These are phyloP conservation scores for Megalops atlanticus DNA, from an alignment of 2,113 vertebrate genomes.

Conservation along the genomic window DNA sequence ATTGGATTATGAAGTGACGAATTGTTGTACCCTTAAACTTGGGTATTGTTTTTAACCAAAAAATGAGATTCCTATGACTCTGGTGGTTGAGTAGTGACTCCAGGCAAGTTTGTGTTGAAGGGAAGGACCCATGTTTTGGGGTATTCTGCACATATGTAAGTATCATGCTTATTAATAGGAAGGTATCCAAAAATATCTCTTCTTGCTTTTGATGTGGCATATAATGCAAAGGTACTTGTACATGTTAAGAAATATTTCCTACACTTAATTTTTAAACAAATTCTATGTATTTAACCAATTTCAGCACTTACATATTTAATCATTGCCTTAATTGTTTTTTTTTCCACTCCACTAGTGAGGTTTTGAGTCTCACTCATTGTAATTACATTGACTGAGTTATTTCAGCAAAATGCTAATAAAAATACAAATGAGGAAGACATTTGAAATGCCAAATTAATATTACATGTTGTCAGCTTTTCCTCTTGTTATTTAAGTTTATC, in stretches of 20 bases:
- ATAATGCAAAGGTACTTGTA: not conserved
- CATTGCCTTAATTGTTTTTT: constrained; percentile 9
- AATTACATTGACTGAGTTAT: not conserved
- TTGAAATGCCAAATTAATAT: not conserved
- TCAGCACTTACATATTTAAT: constrained; percentile 13
- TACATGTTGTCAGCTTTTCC: not conserved
- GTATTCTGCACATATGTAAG: not conserved
- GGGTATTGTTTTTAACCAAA: constrained; percentile 28
- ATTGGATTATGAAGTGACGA: constrained; percentile 8
- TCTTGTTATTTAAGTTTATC: not conserved
- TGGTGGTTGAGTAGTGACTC: constrained; percentile 14
- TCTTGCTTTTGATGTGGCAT: not conserved
- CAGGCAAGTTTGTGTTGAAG: constrained; percentile 5
- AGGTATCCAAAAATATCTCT: not conserved
- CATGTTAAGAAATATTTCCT: not conserved
- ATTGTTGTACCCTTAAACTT: constrained; percentile 4
- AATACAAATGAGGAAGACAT: not conserved
- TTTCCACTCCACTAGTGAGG: not conserved
- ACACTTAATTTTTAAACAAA: not conserved
- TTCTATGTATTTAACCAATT: not conserved
- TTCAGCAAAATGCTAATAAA: too few species aligned
- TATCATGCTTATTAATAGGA: not conserved
- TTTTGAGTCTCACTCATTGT: too few species aligned
- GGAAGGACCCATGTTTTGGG: not conserved
- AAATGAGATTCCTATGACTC: not conserved